Percentiles rank a stretch among this genome's conserved stretches.
Conservation (phyloP, 2,113 vertebrate genomes). For the Pycnonotus jocosus region DNA sequence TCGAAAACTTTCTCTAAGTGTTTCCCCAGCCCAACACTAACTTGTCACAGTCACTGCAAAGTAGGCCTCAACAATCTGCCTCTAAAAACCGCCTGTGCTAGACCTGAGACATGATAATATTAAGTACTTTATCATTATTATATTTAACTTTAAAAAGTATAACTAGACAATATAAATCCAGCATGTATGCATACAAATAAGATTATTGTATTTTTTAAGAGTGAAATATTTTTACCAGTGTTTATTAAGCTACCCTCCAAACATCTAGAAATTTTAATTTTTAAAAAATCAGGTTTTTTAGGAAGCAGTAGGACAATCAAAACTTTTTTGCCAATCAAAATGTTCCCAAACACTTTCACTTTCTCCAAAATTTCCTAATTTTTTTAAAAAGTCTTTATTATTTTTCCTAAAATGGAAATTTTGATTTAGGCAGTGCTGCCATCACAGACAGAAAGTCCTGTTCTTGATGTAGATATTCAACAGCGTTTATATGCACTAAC, state of each 20-base stretch:
- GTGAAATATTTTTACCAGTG: background rate
- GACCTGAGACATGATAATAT: background rate
- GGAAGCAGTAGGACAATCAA: background rate
- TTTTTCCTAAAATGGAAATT: background rate
- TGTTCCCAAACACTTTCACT: background rate
- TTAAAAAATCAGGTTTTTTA: background rate
- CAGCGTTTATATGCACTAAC: background rate
- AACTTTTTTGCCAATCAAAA: background rate
- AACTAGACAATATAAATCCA: background rate
- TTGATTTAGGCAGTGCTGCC: background rate
- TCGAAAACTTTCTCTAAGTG: background rate
- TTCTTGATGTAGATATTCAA: background rate
- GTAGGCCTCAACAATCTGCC: background rate
- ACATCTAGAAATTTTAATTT: background rate
- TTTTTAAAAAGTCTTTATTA: background rate
- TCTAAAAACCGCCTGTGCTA: background rate
- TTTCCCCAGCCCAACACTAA: background rate
- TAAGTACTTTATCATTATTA: background rate
- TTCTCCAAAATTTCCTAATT: constrained; percentile 4
- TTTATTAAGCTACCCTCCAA: background rate
- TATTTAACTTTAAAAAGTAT: background rate
- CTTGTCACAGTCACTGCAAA: background rate
- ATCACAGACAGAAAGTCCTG: background rate
- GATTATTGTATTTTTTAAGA: background rate
- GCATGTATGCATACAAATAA: background rate